Evolutionary conservation across 1,140 invertebrate species (phyloP).

Genomic region (Dinoponera quadriceps): DNA sequence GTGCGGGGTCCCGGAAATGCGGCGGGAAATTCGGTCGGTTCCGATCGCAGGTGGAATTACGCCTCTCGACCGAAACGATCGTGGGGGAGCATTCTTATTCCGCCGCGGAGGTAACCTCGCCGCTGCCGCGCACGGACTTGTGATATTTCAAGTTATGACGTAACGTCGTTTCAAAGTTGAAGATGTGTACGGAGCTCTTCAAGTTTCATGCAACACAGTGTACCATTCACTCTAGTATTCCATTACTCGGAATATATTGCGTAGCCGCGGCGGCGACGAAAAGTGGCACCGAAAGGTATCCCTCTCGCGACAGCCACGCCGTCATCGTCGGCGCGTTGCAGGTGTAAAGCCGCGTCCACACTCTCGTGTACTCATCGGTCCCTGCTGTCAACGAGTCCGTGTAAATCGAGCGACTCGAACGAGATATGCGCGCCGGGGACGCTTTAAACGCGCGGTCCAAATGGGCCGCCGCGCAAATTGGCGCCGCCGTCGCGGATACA

Average conservation of each 20-base stretch:
- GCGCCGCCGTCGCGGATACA: neutral
- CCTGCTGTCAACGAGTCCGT: neutral
- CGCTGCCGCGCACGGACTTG: neutral
- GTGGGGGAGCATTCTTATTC: neutral
- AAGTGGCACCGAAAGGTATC: conserved; percentile 21
- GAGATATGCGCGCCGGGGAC: neutral
- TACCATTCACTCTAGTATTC: conserved; percentile 58
- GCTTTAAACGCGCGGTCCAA: neutral
- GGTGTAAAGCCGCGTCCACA: conserved; percentile 27
- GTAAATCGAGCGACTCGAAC: conserved; percentile 5
- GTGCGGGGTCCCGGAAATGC: too few relatives aligned
- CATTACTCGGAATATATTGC: conserved; percentile 53
- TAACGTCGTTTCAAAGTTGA: conserved; percentile 22
- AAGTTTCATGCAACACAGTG: conserved; percentile 15
- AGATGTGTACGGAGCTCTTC: conserved; percentile 41
- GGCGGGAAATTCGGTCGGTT: neutral
- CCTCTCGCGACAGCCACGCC: neutral
- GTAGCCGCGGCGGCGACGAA: conserved; percentile 17
- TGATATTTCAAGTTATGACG: conserved; percentile 36
- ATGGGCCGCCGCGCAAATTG: neutral
- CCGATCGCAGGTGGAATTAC: neutral
- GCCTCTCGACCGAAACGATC: neutral
- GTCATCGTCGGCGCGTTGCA: neutral
- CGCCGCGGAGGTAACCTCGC: neutral
- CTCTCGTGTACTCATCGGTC: neutral